These are phyloP conservation scores for Campoplex nolae DNA, from an alignment of 2,888 invertebrate species.

Conservation along the genomic window DNA sequence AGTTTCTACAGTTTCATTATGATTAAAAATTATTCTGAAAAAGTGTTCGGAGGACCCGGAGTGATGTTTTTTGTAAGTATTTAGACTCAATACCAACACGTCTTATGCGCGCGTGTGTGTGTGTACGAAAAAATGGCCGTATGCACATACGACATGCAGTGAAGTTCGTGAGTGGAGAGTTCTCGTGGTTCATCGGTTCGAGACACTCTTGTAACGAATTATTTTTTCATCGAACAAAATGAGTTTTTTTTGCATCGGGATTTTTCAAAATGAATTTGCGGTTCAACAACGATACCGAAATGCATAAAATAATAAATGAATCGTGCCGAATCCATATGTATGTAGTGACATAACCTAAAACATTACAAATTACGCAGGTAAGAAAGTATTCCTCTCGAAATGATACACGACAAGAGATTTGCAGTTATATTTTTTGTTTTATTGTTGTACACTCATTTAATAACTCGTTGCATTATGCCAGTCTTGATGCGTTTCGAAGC, in stretches of 20 bases:
- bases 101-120: not conserved
- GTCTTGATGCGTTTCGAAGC: not conserved
- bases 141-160: conserved; percentile 8
- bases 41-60: too few species aligned
- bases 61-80: too few species aligned
- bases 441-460: not conserved
- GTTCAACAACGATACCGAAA: not conserved
- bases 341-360: conserved; percentile 61
- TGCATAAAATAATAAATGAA: not conserved
- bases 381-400: not conserved
- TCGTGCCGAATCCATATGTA: conserved; percentile 1
- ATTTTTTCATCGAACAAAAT: conserved; percentile 39
- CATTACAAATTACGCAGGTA: conserved; percentile 47
- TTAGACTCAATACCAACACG: too few species aligned
- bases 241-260: not conserved
- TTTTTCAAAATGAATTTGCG: not conserved
- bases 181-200: conserved; percentile 46
- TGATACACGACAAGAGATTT: not conserved
- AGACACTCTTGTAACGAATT: conserved; percentile 21
- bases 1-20: not conserved
- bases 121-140: conserved; percentile 42
- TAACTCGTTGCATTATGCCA: not conserved
- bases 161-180: not conserved
- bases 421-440: not conserved
- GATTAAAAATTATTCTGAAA: too few species aligned